These are phyloP conservation scores for Ectropis grisescens DNA, from an alignment of 1,140 invertebrate species.

Conservation along the genomic window DNA sequence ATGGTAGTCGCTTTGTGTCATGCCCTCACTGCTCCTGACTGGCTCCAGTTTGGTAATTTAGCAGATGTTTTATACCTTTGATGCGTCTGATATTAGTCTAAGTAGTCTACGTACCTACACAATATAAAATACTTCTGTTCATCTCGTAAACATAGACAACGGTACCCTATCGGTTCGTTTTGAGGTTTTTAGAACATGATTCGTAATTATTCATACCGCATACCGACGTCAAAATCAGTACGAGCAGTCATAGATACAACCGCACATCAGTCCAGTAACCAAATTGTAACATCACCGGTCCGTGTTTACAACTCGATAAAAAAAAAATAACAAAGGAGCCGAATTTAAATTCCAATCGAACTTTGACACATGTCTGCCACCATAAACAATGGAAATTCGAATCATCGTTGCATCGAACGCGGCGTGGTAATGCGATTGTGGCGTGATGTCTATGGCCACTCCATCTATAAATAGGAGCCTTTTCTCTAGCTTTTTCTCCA, in stretches of 20 bases:
- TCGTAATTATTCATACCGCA: conserved; percentile 59
- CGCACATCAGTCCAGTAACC: conserved; percentile 42
- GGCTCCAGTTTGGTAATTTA: conserved; percentile 56
- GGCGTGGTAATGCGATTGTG: conserved; percentile 62
- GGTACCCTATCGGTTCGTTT: conserved; percentile 9
- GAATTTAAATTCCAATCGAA: conserved; percentile 70
- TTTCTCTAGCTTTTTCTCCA: conserved; percentile 66
- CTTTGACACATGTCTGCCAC: conserved; percentile 70
- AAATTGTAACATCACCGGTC: conserved; percentile 64
- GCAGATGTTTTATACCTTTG: conserved; percentile 56
- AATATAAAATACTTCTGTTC: too few relatives aligned
- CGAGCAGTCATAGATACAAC: conserved; percentile 57
- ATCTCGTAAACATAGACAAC: too few relatives aligned
- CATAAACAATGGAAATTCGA: conserved; percentile 70
- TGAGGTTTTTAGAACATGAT: conserved; percentile 34
- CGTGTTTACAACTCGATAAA: conserved; percentile 66
- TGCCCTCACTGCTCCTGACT: conserved; percentile 38
- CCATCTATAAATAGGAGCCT: conserved; percentile 65
- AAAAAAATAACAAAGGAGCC: conserved; percentile 66
- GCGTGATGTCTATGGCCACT: conserved; percentile 49
- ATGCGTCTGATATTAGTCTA: too few relatives aligned
- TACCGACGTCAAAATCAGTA: conserved; percentile 59
- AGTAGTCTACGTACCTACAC: too few relatives aligned
- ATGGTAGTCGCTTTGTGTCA: conserved; percentile 60
- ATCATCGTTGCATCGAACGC: conserved; percentile 57